These are phyloP conservation scores for Hirtodrosophila confusa DNA, from an alignment of 2,888 invertebrate genomes.

Conservation along the genomic window DNA sequence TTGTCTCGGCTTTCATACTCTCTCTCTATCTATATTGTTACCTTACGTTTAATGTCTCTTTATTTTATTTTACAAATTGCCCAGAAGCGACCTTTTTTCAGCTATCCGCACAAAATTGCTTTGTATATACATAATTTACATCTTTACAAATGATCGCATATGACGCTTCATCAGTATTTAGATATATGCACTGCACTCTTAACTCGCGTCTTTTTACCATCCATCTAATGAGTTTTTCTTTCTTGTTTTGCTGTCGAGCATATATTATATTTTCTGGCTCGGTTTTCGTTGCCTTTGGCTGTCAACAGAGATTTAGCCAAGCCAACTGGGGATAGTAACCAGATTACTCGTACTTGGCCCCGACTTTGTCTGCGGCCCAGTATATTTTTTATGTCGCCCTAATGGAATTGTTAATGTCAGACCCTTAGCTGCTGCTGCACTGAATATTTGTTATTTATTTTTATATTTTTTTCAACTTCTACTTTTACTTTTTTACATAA, in stretches of 20 bases:
- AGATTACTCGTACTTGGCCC: slow-evolving; percentile 41
- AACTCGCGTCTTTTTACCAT: slow-evolving; percentile 4
- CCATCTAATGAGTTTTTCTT: slow-evolving; percentile 39
- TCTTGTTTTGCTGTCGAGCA: slow-evolving; percentile 23
- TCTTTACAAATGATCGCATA: slow-evolving; percentile 45
- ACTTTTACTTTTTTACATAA: slow-evolving; percentile 13
- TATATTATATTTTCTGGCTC: slow-evolving; percentile 15
- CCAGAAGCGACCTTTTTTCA: slow-evolving; percentile 18
- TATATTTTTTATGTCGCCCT: slow-evolving; percentile 45
- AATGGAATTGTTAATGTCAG: slow-evolving; percentile 73
- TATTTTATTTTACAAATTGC: slow-evolving; percentile 49
- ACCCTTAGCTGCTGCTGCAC: slow-evolving; percentile 10
- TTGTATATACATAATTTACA: slow-evolving; percentile 26
- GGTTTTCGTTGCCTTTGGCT: slow-evolving; percentile 24
- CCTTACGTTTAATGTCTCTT: slow-evolving; percentile 3
- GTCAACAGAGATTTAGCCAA: slow-evolving; percentile 64
- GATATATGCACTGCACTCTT: slow-evolving; percentile 29
- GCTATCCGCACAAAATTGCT: not conserved
- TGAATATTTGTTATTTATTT: slow-evolving; percentile 21
- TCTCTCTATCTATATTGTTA: slow-evolving; percentile 10
- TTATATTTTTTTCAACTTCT: slow-evolving; percentile 2
- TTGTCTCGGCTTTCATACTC: slow-evolving; percentile 24
- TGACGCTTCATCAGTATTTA: slow-evolving; percentile 23
- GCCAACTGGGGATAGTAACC: slow-evolving; percentile 50
- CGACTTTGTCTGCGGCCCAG: slow-evolving; percentile 30